Conservation (phyloP, 2,888 invertebrate genomes). For the Amblyteles armatorius region DNA sequence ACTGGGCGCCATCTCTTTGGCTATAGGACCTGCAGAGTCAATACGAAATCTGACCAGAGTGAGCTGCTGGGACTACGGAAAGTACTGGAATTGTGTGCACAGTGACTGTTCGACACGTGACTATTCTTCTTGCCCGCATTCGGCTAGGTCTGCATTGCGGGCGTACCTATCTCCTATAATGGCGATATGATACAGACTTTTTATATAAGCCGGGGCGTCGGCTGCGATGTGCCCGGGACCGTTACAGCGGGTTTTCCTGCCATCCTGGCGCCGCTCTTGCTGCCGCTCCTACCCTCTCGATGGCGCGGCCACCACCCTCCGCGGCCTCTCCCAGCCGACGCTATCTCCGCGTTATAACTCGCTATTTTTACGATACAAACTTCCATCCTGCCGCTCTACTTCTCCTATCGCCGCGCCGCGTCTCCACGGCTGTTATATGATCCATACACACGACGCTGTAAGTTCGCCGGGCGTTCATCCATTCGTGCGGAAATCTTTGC, state of each 20-base stretch:
- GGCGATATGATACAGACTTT: constrained; percentile 64
- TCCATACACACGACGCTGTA: constrained; percentile 14
- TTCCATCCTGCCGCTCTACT: constrained; percentile 57
- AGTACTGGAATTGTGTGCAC: constrained; percentile 44
- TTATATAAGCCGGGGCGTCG: constrained; percentile 58
- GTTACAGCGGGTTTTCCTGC: constrained; percentile 12
- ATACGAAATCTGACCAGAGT: not conserved
- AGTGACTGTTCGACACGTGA: constrained; percentile 56
- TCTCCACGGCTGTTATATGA: constrained; percentile 45
- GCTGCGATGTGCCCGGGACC: constrained; percentile 44
- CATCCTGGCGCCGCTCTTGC: constrained; percentile 62
- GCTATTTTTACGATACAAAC: constrained; percentile 66
- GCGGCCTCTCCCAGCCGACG: not conserved
- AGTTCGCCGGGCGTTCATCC: constrained; percentile 2
- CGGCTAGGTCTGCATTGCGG: constrained; percentile 62
- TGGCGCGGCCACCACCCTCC: not conserved
- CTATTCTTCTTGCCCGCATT: constrained; percentile 61
- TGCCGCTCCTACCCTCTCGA: constrained; percentile 9
- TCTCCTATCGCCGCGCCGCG: constrained; percentile 28
- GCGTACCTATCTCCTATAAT: constrained; percentile 57
- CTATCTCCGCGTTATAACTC: constrained; percentile 52
- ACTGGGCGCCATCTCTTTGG: not conserved
- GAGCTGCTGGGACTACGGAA: not conserved
- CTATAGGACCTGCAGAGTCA: not conserved
- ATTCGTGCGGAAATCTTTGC: constrained; percentile 22